Evolutionary conservation across 2,113 vertebrate species (phyloP).

Genomic region (Fregetta grallaria): DNA sequence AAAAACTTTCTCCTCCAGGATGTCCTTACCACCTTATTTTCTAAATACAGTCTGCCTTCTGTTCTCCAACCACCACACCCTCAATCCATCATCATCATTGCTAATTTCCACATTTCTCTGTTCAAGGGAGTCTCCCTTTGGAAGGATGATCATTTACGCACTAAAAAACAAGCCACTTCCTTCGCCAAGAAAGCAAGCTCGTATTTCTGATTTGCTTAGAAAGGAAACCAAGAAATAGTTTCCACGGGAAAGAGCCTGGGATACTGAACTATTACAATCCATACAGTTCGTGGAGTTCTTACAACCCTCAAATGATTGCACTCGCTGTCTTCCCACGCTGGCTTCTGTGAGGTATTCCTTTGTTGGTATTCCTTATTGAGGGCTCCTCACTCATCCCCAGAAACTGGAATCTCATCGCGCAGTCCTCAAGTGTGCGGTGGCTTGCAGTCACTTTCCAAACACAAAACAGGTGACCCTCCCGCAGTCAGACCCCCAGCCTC

Average conservation of each 20-base stretch:
- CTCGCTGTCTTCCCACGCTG: neutral
- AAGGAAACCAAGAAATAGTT: constrained; percentile 13
- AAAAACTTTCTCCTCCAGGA: neutral
- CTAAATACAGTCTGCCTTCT: neutral
- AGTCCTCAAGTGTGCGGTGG: fast-evolving
- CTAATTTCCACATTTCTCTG: neutral
- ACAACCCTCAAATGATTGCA: neutral
- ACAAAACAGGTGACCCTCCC: neutral
- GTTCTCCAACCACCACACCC: neutral
- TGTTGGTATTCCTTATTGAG: neutral
- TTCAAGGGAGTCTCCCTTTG: neutral
- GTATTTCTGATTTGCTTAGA: neutral
- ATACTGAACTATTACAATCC: neutral
- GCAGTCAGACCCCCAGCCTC: neutral
- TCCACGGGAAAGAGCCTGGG: neutral
- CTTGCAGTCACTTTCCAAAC: neutral
- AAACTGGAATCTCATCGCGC: fast-evolving
- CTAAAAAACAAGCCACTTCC: neutral
- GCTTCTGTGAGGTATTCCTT: neutral
- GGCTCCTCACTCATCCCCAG: neutral
- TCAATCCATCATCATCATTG: neutral
- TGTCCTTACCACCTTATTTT: neutral
- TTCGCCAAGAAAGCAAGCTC: neutral
- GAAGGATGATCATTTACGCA: neutral
- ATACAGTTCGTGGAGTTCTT: neutral